Evolutionary conservation across 2,113 vertebrate species (phyloP), one percentile per base, ranked within the genome.

Genomic region (Halichoerus grypus): DNA sequence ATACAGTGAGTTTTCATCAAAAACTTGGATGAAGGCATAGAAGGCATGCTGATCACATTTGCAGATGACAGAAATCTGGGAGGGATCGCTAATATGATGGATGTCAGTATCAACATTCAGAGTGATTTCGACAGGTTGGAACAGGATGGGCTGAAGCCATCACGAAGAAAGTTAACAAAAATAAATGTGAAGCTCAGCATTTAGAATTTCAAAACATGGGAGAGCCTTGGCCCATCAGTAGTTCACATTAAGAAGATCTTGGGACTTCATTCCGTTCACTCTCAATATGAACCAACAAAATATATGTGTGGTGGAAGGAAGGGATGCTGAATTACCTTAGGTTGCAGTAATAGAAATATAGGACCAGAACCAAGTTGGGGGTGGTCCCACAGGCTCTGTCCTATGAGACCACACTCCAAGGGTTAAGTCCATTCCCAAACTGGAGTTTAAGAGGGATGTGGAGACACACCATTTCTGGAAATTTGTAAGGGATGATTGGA

Each of bases 1-100:
- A 98, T 93, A 98, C 89, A 98, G 96, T 97, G 97, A 98, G 93
- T 94, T 98, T 98, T 98, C 94, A 96, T 97, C 92, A 98, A 93
- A 97, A 98, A 97, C 97, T 98, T 98, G 98, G 98, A 98, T 98
- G 97, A 95, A 98, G 94, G n/a, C 92, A 59, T 69, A 95, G 94
- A 97, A 98, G 79, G 88, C 98, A 96, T 98, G 94, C 97, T 98
- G 97, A 98, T 98, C 97, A 95, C 97, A 98, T 97, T 97, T 97
- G 97, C 94, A 97, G 97, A 96, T 98, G 97, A 98, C 98, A 98
- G 97, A 95, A 97, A 98, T 96, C 98, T 98, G 97, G 98, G 98
- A 93, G 96, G 97, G 97, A 98, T 98, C 18, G 81, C 96, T 98
- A 98, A 98, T 98, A 95, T 98, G 97, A 98, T 98, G 97, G 98